Conservation (phyloP, 2,888 invertebrate species). For the Dorcus parallelipipedus region DNA sequence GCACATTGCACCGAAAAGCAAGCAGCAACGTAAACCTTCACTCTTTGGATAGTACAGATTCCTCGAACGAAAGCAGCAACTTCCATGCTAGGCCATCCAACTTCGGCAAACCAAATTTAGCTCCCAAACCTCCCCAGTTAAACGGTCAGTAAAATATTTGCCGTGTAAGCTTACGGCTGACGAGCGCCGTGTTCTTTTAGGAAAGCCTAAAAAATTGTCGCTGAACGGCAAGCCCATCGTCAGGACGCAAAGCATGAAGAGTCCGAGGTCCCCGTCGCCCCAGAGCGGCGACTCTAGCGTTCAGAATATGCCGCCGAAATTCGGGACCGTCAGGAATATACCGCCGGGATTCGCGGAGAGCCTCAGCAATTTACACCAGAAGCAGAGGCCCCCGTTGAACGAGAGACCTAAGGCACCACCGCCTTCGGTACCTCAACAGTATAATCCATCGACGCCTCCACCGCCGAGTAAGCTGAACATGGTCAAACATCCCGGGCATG, state of each 20-base stretch:
- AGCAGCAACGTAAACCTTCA: slow-evolving; percentile 45
- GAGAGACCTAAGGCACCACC: slow-evolving; percentile 45
- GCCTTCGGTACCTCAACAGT: slow-evolving; percentile 43
- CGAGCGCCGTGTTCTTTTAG: slow-evolving; percentile 24
- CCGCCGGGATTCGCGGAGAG: slow-evolving; percentile 53
- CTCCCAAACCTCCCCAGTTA: slow-evolving; percentile 75
- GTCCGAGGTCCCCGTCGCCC: slow-evolving; percentile 67
- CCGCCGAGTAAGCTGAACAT: slow-evolving; percentile 29
- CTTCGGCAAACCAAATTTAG: slow-evolving; percentile 78
- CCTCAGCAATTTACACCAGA: slow-evolving; percentile 32
- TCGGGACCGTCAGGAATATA: slow-evolving; percentile 48
- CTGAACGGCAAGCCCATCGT: slow-evolving; percentile 61
- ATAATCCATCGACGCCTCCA: slow-evolving; percentile 50
- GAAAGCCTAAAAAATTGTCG: slow-evolving; percentile 61
- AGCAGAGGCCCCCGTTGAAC: slow-evolving; percentile 36
- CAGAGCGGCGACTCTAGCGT: slow-evolving; percentile 44
- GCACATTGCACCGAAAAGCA: slow-evolving; percentile 45
- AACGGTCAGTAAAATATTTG: slow-evolving; percentile 35
- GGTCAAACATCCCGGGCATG: slow-evolving; percentile 38
- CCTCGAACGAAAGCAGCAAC: slow-evolving; percentile 21
- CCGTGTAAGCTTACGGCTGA: too few species aligned
- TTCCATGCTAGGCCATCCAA: slow-evolving; percentile 48
- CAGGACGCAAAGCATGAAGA: slow-evolving; percentile 81
- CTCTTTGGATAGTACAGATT: slow-evolving; percentile 29
- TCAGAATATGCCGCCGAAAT: slow-evolving; percentile 35